Base-by-base conservation (phyloP, 2,888 invertebrate species). In the Dusona sp. region DNA sequence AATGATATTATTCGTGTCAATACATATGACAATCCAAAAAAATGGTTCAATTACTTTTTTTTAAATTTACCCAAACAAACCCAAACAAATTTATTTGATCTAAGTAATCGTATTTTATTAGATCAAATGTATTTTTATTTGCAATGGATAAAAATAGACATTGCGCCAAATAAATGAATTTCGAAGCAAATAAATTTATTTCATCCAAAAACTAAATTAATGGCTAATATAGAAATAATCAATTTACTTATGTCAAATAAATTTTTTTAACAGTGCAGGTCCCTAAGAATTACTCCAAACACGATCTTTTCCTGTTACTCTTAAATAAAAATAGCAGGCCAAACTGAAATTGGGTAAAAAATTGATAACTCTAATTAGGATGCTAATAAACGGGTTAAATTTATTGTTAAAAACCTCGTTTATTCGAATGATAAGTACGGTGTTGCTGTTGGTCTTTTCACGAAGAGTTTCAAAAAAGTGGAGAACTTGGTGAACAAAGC, bases 401-500 rank as follows among this genome's bases (percentile, higher is more conserved):
- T 7, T 6, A 61, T 29, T 1, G 25, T 7, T 7, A 29, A 29
- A 29, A 29, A 61, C 4, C 6, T 7, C 6, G 16, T 25, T 25
- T 0, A 57, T 13, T 13, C 57, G 25, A 25, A 57, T 25, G 57
- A 13, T 25, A 25, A 1, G 57, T 25, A 25, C 0, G 3, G 0
- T 29, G 16, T 29, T 61, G 61, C 6, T 61, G 2, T 61, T 29
- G 61, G 29, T 29, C 1, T 61, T 67, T 67, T 9, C 11, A 11
- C 29, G 67, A 33, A 70, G 25, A 38, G 36, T 25, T 79, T 80
- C 3, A 22, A 33, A n/a, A 48, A 33, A 42, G 61, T 51, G 78
- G 73, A 48, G 74, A 79, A 83, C 79, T n/a, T 67, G 73, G 48
- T 38, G 48, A 75, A 70, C 61, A 29, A 51, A 42, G 48, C 29